phyloP scores from a whole-genome alignment of 2,888 invertebrate species.

The Hypercompe scribonia region DNA sequence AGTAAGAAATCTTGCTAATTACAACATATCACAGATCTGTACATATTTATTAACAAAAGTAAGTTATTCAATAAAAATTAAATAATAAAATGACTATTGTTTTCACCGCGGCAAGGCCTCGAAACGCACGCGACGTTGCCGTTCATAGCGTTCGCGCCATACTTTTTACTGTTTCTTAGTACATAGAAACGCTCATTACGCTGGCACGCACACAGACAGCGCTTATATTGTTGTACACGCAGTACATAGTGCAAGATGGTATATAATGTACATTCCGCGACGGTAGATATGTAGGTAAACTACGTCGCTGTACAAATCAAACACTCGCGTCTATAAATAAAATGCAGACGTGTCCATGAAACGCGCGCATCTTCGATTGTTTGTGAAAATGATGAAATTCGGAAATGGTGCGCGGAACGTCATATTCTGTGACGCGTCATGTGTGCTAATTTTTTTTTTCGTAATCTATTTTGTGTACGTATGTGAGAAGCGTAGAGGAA shows the following conservation, averaged over 20 bases:
- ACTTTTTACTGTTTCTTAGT: conserved; percentile 88
- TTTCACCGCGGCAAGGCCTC: conserved; percentile 81
- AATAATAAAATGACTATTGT: conserved; percentile 77
- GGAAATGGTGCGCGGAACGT: conserved; percentile 52
- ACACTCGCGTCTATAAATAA: conserved; percentile 80
- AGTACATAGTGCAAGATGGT: conserved; percentile 81
- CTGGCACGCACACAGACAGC: conserved; percentile 69
- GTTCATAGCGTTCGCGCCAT: conserved; percentile 83
- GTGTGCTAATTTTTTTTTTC: conserved; percentile 40
- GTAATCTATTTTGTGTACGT: conserved; percentile 22
- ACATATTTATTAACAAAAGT: conserved; percentile 47
- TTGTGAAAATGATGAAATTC: conserved; percentile 55
- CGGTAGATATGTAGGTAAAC: conserved; percentile 83
- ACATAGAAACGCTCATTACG: conserved; percentile 86
- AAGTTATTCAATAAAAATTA: conserved; percentile 67
- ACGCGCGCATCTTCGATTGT: conserved; percentile 59
- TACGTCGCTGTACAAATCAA: conserved; percentile 82
- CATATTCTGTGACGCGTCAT: conserved; percentile 44
- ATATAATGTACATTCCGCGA: conserved; percentile 82
- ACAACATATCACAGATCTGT: conserved; percentile 37
- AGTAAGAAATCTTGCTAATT: conserved; percentile 31
- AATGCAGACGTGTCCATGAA: conserved; percentile 77
- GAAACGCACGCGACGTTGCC: conserved; percentile 82
- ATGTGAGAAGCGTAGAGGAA: not conserved
- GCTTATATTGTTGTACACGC: conserved; percentile 80